Evolutionary conservation across 1,140 invertebrate genomes (phyloP), one percentile per base, ranked within the genome.

Genomic region (Wiebesia pumilae): DNA sequence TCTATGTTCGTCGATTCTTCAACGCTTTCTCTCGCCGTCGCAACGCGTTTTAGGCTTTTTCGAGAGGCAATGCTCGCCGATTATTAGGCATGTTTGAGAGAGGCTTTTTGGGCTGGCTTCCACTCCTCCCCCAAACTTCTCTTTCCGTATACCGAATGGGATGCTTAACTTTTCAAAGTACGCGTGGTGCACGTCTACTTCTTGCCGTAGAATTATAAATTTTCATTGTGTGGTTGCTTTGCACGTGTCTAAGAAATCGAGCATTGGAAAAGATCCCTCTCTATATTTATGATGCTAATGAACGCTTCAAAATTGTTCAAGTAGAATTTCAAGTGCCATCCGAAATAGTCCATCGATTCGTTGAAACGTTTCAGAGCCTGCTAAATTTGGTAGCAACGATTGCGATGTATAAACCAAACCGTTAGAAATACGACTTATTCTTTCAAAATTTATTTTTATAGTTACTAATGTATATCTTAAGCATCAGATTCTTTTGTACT

Each of bases 261-360:
- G 35, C 69, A 9, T 73, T 65, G 27, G 69, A 71, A 38, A 38
- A 71, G 1, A 71, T 33, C 73, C n/a, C n/a, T 7, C 73, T 51
- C 78, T 71, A 71, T 78, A 43, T 75, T 83, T 80, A 85, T 24
- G 54, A 62, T 35, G 54, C 79, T 87, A 75, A 79, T 71, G 71
- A 86, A 38, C 51, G 16, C 38, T 83, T 40, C 10, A 65, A 78
- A 65, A 43, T 78, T 40, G 83, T 40, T 75, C 71, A 27, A 65
- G 79, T 47, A 58, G 58, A 65, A 81, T 9, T 30, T 79, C 30
- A 16, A 79, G 77, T 35, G 51, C 27, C 75, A 21, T 40, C 69
- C 35, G 69, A 73, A 73, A 73, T 38, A 73, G 69, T 73, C 24
- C 35, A 40, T 73, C 69, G 69, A 73, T 73, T 73, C 69, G 35